These are phyloP conservation scores for Xylocopa sonorina DNA, from an alignment of 1,140 invertebrate species.

Conservation along the genomic window DNA sequence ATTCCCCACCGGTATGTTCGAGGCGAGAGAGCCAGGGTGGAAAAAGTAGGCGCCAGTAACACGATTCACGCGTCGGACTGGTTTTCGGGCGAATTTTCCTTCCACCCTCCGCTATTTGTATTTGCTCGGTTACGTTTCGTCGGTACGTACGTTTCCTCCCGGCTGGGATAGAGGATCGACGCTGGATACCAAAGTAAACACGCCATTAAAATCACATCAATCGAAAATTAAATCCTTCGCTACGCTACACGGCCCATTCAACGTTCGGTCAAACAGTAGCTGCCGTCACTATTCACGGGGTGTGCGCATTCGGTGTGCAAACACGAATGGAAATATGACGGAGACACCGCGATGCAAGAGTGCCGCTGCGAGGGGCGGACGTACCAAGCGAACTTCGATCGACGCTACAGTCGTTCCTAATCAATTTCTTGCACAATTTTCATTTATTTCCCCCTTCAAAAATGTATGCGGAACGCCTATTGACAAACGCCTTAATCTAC, in stretches of 20 bases:
- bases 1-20: not conserved
- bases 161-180: slow-evolving; percentile 12
- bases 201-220: slow-evolving; percentile 70
- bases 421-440: no score
- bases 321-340: slow-evolving; percentile 65
- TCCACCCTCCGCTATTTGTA: not conserved
- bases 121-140: slow-evolving; percentile 8
- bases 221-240: slow-evolving; percentile 64
- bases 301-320: slow-evolving; percentile 51
- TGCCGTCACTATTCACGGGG: slow-evolving; percentile 33
- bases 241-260: slow-evolving; percentile 42
- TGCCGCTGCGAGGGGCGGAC: slow-evolving; percentile 29
- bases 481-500: no score
- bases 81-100: not conserved
- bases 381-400: slow-evolving; percentile 57
- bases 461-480: no score
- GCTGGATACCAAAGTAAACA: slow-evolving; percentile 60
- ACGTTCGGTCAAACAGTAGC: slow-evolving; percentile 58
- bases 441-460: no score
- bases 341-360: slow-evolving; percentile 41
- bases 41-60: not conserved
- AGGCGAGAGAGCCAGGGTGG: not conserved
- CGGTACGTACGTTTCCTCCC: no score
- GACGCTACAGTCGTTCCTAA: slow-evolving; percentile 33
- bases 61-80: not conserved